phyloP scores from a whole-genome alignment of 2,888 invertebrate species.

The Volucella bombylans region DNA sequence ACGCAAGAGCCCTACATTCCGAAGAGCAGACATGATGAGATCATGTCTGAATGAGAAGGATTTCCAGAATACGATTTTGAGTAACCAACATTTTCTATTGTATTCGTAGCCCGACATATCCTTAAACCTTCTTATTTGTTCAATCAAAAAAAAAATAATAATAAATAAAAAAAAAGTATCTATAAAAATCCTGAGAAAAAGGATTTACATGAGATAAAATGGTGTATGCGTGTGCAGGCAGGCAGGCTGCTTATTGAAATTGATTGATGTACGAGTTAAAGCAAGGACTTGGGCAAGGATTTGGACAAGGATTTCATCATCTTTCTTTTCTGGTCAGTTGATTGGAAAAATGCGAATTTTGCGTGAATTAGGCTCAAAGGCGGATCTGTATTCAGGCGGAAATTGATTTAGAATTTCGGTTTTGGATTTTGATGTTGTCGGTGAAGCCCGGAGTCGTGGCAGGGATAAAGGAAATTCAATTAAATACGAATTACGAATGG shows the following conservation, averaged over 20 bases:
- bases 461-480: conserved; percentile 60
- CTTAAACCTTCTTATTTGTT: no score
- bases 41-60: no score
- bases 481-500: conserved; percentile 61
- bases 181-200: conserved; percentile 13
- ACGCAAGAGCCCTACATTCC: no score
- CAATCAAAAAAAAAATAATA: no score
- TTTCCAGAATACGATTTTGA: no score
- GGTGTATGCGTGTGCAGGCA: not conserved
- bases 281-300: conserved; percentile 15
- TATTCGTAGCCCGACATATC: no score
- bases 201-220: conserved; percentile 26
- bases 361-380: conserved; percentile 65
- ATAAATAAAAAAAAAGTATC: no score
- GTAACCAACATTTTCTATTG: no score
- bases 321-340: conserved; percentile 49
- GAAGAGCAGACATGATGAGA: no score
- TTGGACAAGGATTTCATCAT: conserved; percentile 30
- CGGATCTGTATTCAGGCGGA: conserved; percentile 51
- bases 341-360: conserved; percentile 66
- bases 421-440: conserved; percentile 1
- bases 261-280: conserved; percentile 48
- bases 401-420: conserved; percentile 54
- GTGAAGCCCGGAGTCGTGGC: conserved; percentile 5
- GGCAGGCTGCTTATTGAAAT: conserved; percentile 36